Evolutionary conservation across 1,140 invertebrate genomes (phyloP), one percentile per base, ranked within the genome.

Genomic region (Berghia stephanieae): DNA sequence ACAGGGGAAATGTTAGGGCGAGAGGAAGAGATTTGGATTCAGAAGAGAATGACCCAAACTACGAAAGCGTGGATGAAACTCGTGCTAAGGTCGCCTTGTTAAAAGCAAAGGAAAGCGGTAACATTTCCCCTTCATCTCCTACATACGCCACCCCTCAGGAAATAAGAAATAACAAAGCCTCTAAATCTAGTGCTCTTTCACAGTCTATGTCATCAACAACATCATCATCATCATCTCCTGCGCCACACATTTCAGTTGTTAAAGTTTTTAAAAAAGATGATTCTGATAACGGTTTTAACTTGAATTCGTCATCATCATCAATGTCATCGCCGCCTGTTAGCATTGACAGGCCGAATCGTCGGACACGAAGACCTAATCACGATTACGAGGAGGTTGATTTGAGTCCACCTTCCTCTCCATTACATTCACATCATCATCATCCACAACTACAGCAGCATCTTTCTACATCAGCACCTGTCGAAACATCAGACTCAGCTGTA

Each of bases 51-150:
- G 84, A 86, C 75, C 84, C 84, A 1, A 83, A 86, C 66, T 86
- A 86, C 46, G 84, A 86, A 72, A 84, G 82, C 57, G 84, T 86
- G 18, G 83, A 86, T 40, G 84, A 86, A 67, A 80, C 80, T 2
- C 75, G 80, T 77, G 79, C 84, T 2, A 81, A 80, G 78, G 46
- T 70, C 24, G 73, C 55, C 18, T 73, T 21, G 43, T 67, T 67
- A 1, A 46, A 42, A 13, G 67, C 78, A 10, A 34, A 21, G 55
- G 36, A 75, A 27, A 43, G 18, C 6, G 1, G 21, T 13, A 31
- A 52, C 40, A 13, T 44, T 36, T 34, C n/a, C 57, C 43, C 36
- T 2, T 43, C 27, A 44, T 52, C 52, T 6, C 40, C 6, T 46
- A 2, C 55, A 21, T 31, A 75, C 63, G 24, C 42, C n/a, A 1